Conservation (phyloP, 92 coral and sea anemone genomes). For the Bergia puertoricense region DNA sequence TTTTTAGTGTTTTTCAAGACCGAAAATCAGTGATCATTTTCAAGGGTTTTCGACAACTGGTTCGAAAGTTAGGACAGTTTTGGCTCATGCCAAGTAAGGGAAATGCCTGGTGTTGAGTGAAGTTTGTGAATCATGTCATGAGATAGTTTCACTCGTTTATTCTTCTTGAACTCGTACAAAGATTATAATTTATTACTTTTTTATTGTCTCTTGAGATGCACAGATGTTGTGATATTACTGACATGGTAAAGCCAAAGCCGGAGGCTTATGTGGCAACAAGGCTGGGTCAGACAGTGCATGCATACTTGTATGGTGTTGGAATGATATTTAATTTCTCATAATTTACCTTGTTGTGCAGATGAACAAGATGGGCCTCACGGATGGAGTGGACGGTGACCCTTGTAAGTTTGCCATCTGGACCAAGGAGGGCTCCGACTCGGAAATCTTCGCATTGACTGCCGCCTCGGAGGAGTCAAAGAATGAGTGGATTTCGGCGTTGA, state of each 20-base stretch:
- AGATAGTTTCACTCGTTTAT: too few relatives aligned
- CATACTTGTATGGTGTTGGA: too few relatives aligned
- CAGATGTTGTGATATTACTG: too few relatives aligned
- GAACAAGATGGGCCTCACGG: slow-evolving; percentile 91
- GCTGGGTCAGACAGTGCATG: too few relatives aligned
- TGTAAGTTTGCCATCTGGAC: slow-evolving; percentile 97
- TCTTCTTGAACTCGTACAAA: not conserved
- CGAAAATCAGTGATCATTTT: not conserved
- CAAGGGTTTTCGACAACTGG: not conserved
- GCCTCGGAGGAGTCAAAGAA: slow-evolving; percentile 83
- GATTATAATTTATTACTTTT: too few relatives aligned
- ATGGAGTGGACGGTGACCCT: slow-evolving; percentile 93
- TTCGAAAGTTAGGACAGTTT: not conserved
- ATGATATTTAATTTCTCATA: too few relatives aligned
- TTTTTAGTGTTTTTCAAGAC: not conserved
- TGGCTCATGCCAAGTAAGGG: too few relatives aligned
- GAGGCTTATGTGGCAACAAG: too few relatives aligned
- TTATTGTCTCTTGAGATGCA: too few relatives aligned
- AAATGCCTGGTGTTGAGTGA: too few relatives aligned
- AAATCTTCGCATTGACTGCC: slow-evolving; percentile 82
- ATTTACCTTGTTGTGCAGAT: slow-evolving; percentile 55
- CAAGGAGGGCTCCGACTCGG: slow-evolving; percentile 80
- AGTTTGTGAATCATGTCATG: too few relatives aligned
- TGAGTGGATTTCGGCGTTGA: slow-evolving; percentile 86
- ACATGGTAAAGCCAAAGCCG: too few relatives aligned